These are phyloP conservation scores for Prolemur simus DNA, from an alignment of 2,113 vertebrate species.

Conservation along the genomic window DNA sequence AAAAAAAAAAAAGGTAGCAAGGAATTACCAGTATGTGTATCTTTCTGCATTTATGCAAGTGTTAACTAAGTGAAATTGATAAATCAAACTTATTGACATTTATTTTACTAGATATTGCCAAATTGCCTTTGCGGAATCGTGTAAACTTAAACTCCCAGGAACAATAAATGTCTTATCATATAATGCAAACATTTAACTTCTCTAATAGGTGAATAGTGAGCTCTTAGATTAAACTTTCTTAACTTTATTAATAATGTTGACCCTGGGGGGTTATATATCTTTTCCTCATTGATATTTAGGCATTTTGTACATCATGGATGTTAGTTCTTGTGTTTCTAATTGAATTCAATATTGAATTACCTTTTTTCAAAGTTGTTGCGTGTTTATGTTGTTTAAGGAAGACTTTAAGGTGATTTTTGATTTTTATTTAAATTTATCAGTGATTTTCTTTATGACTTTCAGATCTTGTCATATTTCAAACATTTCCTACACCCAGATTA, in stretches of 20 bases:
- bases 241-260: constrained; percentile 35
- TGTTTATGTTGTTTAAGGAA: background rate
- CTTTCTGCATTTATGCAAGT: background rate
- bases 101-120: background rate
- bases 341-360: background rate
- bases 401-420: background rate
- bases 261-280: background rate
- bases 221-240: background rate
- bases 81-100: background rate
- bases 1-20: background rate
- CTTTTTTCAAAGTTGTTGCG: background rate
- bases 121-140: background rate
- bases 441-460: background rate
- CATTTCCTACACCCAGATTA: background rate
- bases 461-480: background rate
- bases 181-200: background rate
- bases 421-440: background rate
- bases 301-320: background rate
- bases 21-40: background rate
- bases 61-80: background rate
- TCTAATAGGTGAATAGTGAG: background rate
- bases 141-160: background rate
- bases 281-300: background rate
- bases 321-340: background rate
- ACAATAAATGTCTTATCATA: background rate